These are phyloP conservation scores for Sebastes nivosus DNA, from an alignment of 2,797 vertebrate genomes.

Conservation along the genomic window DNA sequence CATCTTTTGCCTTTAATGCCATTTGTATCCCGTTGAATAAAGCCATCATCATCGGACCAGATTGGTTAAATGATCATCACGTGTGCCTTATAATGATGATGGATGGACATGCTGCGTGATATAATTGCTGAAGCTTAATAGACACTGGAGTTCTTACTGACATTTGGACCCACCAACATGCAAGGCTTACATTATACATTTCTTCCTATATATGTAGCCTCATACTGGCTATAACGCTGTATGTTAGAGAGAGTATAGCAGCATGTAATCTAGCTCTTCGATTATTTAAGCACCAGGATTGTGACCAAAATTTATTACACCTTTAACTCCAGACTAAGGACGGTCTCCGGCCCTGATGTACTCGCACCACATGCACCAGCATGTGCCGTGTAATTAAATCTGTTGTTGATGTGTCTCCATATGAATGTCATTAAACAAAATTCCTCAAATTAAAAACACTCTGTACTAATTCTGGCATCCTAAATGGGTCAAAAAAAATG, in stretches of 20 bases:
- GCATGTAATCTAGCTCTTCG: background rate
- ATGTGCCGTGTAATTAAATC: background rate
- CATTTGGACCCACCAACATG: background rate
- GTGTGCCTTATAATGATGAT: background rate
- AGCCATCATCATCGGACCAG: background rate
- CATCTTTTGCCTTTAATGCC: background rate
- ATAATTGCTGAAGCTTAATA: background rate
- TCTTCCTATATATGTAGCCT: background rate
- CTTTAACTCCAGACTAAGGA: background rate
- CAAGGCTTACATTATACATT: no score
- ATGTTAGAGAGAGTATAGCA: background rate
- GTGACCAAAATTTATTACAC: background rate
- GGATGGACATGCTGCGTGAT: background rate
- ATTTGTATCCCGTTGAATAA: slow-evolving; percentile 12
- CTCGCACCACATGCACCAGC: background rate
- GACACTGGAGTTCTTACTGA: background rate
- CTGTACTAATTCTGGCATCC: background rate
- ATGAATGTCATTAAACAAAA: background rate
- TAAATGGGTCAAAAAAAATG: background rate
- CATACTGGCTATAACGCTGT: background rate
- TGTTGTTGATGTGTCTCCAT: background rate
- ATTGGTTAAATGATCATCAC: background rate
- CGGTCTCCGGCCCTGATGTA: background rate
- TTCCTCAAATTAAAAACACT: background rate
- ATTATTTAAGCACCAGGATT: background rate